These are phyloP conservation scores for Lingula anatina DNA, from an alignment of 2,888 invertebrate species.

Conservation along the genomic window DNA sequence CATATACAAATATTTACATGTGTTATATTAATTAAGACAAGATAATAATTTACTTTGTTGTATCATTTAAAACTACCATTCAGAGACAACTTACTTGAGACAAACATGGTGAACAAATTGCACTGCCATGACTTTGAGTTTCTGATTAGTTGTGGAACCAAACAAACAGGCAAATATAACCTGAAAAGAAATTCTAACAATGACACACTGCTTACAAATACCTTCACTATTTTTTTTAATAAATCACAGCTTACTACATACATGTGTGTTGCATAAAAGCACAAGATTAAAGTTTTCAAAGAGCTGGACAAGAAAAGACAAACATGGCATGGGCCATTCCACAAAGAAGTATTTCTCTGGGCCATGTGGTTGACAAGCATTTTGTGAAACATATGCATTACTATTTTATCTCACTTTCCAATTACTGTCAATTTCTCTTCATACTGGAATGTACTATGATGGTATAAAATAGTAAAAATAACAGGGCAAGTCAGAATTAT, in stretches of 20 bases:
- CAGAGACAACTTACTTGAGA: slow-evolving; percentile 63
- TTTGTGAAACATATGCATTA: background rate
- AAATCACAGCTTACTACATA: too few relatives aligned
- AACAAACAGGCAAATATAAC: slow-evolving; percentile 83
- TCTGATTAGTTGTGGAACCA: slow-evolving; percentile 75
- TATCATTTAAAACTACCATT: too few relatives aligned
- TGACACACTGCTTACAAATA: background rate
- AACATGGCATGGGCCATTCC: too few relatives aligned
- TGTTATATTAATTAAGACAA: too few relatives aligned
- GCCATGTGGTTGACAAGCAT: background rate
- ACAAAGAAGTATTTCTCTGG: background rate
- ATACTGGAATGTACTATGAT: background rate
- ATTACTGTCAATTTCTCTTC: background rate
- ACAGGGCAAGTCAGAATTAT: background rate
- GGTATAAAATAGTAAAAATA: background rate
- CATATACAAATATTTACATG: too few relatives aligned
- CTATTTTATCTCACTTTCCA: background rate
- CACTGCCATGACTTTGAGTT: slow-evolving; percentile 74
- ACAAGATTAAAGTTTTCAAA: too few relatives aligned
- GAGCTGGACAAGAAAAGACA: too few relatives aligned
- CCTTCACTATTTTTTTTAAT: too few relatives aligned
- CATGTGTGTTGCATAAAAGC: too few relatives aligned
- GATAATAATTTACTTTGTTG: too few relatives aligned
- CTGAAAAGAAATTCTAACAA: slow-evolving; percentile 48
- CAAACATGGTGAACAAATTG: slow-evolving; percentile 78